Conservation (phyloP, 2,113 vertebrate species). For the Semicossyphus pulcher region DNA sequence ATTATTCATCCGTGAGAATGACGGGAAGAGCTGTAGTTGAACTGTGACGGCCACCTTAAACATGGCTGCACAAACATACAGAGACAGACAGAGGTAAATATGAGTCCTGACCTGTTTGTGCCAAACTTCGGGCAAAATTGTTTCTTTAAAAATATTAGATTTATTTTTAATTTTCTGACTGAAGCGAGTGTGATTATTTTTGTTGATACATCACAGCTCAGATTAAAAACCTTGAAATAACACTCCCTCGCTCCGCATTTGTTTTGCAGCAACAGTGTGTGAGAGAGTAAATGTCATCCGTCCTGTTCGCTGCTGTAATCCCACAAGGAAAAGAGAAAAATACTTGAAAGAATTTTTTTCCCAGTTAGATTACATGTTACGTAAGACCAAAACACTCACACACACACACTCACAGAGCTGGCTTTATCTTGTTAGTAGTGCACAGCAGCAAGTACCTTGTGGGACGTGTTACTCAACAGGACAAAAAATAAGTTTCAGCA, state of each 20-base stretch:
- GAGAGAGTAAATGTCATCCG: background rate
- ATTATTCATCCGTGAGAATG: too few species aligned
- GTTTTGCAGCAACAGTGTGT: background rate
- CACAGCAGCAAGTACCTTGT: slow-evolving; percentile 15
- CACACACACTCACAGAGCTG: slow-evolving; percentile 4
- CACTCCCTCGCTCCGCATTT: background rate
- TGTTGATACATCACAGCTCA: background rate
- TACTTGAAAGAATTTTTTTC: slow-evolving; percentile 43
- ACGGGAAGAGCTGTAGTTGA: too few species aligned
- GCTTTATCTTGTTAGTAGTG: slow-evolving; percentile 37
- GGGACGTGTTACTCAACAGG: slow-evolving; percentile 40
- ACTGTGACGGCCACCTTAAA: too few species aligned
- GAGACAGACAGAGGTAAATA: too few species aligned
- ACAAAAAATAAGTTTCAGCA: slow-evolving; percentile 29
- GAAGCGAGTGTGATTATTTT: too few species aligned
- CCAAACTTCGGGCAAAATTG: too few species aligned
- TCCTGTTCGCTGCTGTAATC: slow-evolving; percentile 42
- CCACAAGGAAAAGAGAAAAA: slow-evolving; percentile 35
- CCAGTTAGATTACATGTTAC: slow-evolving; percentile 55
- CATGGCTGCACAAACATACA: too few species aligned
- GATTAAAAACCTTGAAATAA: slow-evolving; percentile 4
- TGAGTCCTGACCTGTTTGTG: too few species aligned
- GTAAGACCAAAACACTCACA: slow-evolving; percentile 29
- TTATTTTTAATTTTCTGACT: too few species aligned
- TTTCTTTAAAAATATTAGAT: too few species aligned